A percentile compares a stretch with the other conserved stretches of the same genome.
phyloP scores from a whole-genome alignment of 2,797 vertebrate genomes.

The Esox masquinongy region DNA sequence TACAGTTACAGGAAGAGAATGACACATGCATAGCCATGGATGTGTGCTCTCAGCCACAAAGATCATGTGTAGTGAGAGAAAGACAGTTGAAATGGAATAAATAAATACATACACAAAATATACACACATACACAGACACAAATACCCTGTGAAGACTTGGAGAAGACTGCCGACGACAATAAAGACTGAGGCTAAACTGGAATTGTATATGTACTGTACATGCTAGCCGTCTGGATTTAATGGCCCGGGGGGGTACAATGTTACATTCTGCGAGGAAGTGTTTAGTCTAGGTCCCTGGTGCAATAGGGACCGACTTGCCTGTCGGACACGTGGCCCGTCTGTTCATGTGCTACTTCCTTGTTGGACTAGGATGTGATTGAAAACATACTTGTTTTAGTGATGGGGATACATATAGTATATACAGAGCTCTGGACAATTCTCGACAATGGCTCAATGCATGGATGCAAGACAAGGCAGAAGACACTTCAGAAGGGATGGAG shows the following conservation, averaged over 20 bases:
- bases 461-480: slow-evolving; percentile 14
- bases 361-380: slow-evolving; percentile 44
- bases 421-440: background rate
- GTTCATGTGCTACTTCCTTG: slow-evolving; percentile 69
- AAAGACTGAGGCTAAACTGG: slow-evolving; percentile 57
- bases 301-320: slow-evolving; percentile 20
- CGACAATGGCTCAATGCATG: slow-evolving; percentile 19
- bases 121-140: slow-evolving; percentile 54
- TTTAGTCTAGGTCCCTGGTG: slow-evolving; percentile 14
- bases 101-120: background rate
- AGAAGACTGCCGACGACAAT: slow-evolving; percentile 44
- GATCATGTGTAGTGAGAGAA: background rate
- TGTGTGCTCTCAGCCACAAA: slow-evolving; percentile 35
- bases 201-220: slow-evolving; percentile 54
- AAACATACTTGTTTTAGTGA: slow-evolving; percentile 26
- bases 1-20: slow-evolving; percentile 4
- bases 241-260: background rate
- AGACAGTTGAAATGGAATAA: background rate
- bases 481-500: too few species aligned
- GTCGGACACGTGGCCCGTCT: slow-evolving; percentile 61
- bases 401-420: slow-evolving; percentile 35
- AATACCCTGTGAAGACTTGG: slow-evolving; percentile 52
- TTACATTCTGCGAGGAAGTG: slow-evolving; percentile 18
- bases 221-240: slow-evolving; percentile 50
- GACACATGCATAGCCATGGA: slow-evolving; percentile 12